phyloP scores from a whole-genome alignment of 2,888 invertebrate genomes.

The Tridacna crocea region DNA sequence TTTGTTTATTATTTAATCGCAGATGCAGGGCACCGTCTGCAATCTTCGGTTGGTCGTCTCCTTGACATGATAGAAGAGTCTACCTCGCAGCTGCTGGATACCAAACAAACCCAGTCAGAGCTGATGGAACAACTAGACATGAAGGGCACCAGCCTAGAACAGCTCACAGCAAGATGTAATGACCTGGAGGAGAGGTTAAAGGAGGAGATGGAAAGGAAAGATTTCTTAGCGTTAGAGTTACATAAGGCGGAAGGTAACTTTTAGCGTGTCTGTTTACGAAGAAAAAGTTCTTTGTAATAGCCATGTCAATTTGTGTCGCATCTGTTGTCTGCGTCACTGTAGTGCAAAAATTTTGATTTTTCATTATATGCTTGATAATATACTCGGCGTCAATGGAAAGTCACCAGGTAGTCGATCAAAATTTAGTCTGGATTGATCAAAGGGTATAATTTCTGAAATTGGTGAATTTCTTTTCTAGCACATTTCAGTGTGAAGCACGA shows the following conservation, averaged over 20 bases:
- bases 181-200: constrained; percentile 77
- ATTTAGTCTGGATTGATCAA: no score
- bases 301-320: no score
- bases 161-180: constrained; percentile 62
- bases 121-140: constrained; percentile 72
- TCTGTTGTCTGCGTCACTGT: no score
- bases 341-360: no score
- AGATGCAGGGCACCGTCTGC: constrained; percentile 79
- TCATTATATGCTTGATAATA: no score
- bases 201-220: constrained; percentile 79
- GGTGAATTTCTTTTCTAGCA: no score
- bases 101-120: constrained; percentile 74
- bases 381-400: no score
- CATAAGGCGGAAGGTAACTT: constrained; percentile 83
- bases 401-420: no score
- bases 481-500: no score
- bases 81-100: constrained; percentile 76
- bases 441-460: no score
- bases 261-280: no score
- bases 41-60: constrained; percentile 76
- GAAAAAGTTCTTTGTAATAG: no score
- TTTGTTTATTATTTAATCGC: background rate
- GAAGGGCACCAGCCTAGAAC: constrained; percentile 69
- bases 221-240: constrained; percentile 81
- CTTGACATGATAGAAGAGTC: constrained; percentile 80